Conservation (phyloP, 2,888 invertebrate species). For the Arctia plantaginis region DNA sequence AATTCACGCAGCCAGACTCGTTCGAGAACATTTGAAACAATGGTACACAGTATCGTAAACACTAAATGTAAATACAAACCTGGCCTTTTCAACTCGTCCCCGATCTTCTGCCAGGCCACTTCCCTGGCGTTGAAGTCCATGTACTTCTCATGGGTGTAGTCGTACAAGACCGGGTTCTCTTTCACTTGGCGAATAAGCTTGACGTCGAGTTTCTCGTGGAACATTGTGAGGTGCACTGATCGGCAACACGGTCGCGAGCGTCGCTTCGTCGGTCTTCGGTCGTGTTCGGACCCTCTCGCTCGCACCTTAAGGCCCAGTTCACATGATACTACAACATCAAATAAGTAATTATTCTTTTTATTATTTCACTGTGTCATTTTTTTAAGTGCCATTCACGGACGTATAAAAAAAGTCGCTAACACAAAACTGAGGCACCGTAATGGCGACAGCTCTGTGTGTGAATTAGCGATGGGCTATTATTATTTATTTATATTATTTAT, state of each 20-base stretch:
- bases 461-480: no score
- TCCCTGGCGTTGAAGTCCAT: conserved; percentile 80
- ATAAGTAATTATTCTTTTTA: not conserved
- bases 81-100: conserved; percentile 75
- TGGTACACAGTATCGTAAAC: conserved; percentile 44
- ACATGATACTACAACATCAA: not conserved
- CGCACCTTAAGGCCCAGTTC: conserved; percentile 22
- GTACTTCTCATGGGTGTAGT: conserved; percentile 72
- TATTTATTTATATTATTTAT: no score
- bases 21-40: conserved; percentile 12
- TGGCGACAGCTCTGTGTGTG: no score
- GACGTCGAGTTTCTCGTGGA: conserved; percentile 69
- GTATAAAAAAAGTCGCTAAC: no score
- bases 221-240: conserved; percentile 52
- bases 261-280: conserved; percentile 47
- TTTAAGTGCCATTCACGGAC: not conserved
- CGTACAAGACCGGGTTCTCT: conserved; percentile 73
- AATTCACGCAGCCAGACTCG: conserved; percentile 24
- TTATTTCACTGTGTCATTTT: not conserved
- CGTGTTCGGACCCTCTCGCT: conserved; percentile 39
- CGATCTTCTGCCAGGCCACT: conserved; percentile 82
- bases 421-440: no score
- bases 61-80: conserved; percentile 64
- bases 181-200: conserved; percentile 71
- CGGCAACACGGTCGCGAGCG: conserved; percentile 35